Conservation (phyloP, 2,113 vertebrate species). For the Todiramphus saurophagus region DNA sequence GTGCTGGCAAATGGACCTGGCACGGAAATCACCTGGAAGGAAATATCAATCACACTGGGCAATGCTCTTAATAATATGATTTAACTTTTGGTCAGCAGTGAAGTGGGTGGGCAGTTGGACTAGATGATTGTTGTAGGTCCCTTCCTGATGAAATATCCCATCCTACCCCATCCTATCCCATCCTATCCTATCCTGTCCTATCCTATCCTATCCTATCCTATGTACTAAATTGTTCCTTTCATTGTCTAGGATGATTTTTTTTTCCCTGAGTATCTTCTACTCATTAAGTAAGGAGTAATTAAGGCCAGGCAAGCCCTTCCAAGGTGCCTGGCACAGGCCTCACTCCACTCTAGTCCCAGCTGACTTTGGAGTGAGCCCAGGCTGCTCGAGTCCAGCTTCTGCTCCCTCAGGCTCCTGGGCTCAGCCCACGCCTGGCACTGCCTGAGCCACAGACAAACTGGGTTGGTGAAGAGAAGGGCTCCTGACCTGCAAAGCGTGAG, state of each 20-base stretch:
- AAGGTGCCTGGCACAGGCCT: background rate
- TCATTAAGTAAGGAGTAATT: background rate
- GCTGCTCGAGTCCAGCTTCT: fast-evolving
- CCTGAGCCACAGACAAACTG: background rate
- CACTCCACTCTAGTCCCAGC: fast-evolving
- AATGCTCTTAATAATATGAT: background rate
- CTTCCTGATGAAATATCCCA: background rate
- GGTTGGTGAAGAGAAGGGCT: background rate
- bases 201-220: background rate
- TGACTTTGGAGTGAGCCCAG: background rate
- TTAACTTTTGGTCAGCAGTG: background rate
- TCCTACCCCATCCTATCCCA: too few species aligned
- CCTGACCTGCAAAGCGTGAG: background rate
- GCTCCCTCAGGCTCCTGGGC: background rate
- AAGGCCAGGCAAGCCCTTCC: background rate
- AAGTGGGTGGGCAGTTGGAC: background rate
- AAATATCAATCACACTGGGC: background rate
- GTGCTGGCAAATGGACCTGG: background rate
- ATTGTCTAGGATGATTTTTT: background rate
- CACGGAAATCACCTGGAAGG: too few species aligned
- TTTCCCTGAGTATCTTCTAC: background rate
- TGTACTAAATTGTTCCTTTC: background rate
- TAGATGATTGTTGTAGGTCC: background rate
- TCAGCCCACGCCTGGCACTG: background rate
- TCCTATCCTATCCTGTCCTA: background rate